Base-by-base conservation (phyloP, 2,888 invertebrate genomes). In the Orthosia cruda region DNA sequence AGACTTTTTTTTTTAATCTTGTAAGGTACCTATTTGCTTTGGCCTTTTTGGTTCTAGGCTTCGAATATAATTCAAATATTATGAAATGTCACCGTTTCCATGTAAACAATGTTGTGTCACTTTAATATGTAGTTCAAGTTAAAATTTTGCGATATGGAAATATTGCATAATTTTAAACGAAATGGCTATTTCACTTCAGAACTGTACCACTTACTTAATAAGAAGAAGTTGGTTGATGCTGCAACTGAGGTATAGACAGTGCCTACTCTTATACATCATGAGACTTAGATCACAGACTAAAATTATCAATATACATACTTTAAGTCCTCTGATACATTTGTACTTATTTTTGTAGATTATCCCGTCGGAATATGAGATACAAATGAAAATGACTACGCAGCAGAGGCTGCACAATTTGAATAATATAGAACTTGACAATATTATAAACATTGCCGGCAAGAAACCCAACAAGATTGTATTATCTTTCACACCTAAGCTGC, bases 121-220 rank as follows among this genome's bases (percentile, higher is more conserved):
- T 58, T 65, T 79, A 78, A 83, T 77, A 71, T 82, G 80, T 74
- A 68, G 64, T 32, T 40, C 40, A 40, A 40, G 40, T 66, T 78
- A 77, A 57, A 74, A 45, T 65, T 72, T 52, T 77, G 68, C 64
- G 85, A 72, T 85, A 96, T 96, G 96, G 96, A 96, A 82, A 91
- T 96, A 92, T 91, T 96, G 83, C 89, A 93, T 4, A 92, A 93
- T 77, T 96, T 93, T 87, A 95, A 94, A 88, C 89, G 94, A 90
- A 94, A 95, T 94, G 96, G 96, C 9, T 96, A 94, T 90, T 96
- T 95, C 84, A 94, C 95, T 54, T 89, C 95, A 13, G 93, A 95
- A 55, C 85, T 96, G 63, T 96, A 95, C 80, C 93, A 95, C 84
- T 91, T 96, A 82, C 91, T 96, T 79, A 89, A 92, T 57, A 92